phyloP scores from a whole-genome alignment of 2,888 invertebrate species.

The Eristalis tenax region DNA sequence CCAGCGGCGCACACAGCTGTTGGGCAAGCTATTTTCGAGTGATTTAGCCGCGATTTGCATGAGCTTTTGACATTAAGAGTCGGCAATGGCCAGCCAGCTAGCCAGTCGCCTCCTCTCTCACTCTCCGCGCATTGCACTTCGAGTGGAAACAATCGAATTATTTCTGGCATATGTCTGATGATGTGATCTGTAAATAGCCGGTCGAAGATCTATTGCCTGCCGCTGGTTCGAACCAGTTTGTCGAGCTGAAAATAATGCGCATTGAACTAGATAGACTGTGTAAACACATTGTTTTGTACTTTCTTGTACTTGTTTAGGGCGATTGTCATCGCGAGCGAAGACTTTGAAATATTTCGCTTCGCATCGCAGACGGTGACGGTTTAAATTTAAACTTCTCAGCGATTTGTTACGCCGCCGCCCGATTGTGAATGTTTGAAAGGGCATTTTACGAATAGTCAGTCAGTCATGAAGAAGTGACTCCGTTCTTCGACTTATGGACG shows the following conservation, averaged over 20 bases:
- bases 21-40: constrained; percentile 29
- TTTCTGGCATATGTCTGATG: constrained; percentile 45
- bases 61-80: constrained; percentile 59
- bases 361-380: not conserved
- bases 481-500: no score
- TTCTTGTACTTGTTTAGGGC: constrained; percentile 7
- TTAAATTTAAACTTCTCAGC: not conserved
- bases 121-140: constrained; percentile 29
- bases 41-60: constrained; percentile 35
- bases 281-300: constrained; percentile 27
- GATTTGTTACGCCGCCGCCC: not conserved
- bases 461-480: no score
- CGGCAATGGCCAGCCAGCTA: not conserved
- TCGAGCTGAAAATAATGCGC: constrained; percentile 39
- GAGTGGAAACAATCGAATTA: constrained; percentile 59
- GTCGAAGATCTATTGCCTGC: constrained; percentile 30
- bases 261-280: constrained; percentile 9
- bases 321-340: constrained; percentile 21
- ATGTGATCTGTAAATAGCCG: constrained; percentile 10
- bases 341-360: not conserved
- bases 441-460: no score
- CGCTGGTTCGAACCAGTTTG: constrained; percentile 11
- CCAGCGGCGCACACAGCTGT: constrained; percentile 15
- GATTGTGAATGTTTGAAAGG: no score
- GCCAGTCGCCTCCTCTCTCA: not conserved